phyloP scores from a whole-genome alignment of 2,113 vertebrate species.

The Otocyon megalotis region DNA sequence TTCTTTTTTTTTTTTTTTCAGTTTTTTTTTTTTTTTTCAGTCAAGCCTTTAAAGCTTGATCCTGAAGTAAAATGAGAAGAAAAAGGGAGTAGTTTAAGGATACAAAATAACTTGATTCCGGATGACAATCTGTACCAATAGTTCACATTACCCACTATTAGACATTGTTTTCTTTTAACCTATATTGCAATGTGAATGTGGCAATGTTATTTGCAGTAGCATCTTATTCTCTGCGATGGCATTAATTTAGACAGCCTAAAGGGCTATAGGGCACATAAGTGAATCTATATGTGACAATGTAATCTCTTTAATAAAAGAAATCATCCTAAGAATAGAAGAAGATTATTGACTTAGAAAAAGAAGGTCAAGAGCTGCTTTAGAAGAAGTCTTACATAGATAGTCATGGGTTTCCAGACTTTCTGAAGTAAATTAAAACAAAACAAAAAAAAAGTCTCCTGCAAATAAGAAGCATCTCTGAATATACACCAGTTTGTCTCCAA shows the following conservation, averaged over 20 bases:
- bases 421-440: neutral
- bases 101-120: neutral
- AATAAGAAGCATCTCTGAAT: neutral
- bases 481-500: neutral
- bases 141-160: neutral
- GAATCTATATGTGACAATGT: neutral
- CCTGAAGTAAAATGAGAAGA: neutral
- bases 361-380: neutral
- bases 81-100: neutral
- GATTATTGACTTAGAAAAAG: neutral
- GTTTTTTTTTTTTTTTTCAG: too few relatives aligned
- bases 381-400: neutral
- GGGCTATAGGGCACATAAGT: neutral
- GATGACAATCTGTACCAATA: neutral
- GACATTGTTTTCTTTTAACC: neutral
- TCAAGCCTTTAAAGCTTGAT: neutral
- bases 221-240: neutral
- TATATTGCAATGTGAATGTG: neutral
- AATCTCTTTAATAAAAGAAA: neutral
- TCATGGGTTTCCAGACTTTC: neutral
- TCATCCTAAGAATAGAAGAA: neutral
- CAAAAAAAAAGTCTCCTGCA: accelerated
- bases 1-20: too few relatives aligned
- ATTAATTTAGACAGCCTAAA: neutral
- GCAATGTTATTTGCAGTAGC: too few relatives aligned